A percentile compares a stretch with the other conserved stretches of the same genome.
Conservation (phyloP, 2,888 invertebrate species). For the Thymelicus acteon region DNA sequence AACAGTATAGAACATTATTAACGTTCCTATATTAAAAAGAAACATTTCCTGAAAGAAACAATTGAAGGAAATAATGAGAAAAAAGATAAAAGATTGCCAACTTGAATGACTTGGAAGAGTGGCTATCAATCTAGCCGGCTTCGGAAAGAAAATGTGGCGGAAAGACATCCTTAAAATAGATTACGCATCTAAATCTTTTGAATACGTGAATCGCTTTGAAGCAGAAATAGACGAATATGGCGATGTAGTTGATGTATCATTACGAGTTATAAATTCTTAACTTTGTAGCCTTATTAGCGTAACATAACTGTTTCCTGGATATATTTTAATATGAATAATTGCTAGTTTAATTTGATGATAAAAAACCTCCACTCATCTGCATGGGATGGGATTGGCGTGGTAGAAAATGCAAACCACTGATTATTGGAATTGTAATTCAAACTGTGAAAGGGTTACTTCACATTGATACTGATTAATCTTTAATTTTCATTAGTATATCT, state of each 20-base stretch:
- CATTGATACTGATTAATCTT: no score
- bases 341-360: no score
- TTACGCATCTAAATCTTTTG: slow-evolving; percentile 17
- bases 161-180: slow-evolving; percentile 25
- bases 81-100: slow-evolving; percentile 11
- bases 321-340: no score
- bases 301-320: no score
- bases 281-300: no score
- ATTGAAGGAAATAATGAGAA: slow-evolving; percentile 12
- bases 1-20: slow-evolving; percentile 1
- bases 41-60: slow-evolving; percentile 7
- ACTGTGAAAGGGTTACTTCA: no score
- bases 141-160: slow-evolving; percentile 22
- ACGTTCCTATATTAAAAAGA: slow-evolving; percentile 2
- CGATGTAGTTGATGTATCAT: neutral
- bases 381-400: no score
- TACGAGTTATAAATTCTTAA: no score
- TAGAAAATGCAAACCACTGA: no score
- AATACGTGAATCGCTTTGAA: slow-evolving; percentile 11
- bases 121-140: slow-evolving; percentile 21
- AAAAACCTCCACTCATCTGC: no score
- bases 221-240: neutral
- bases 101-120: slow-evolving; percentile 17
- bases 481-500: no score
- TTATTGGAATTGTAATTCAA: no score